A percentile compares a stretch with the other conserved stretches of the same genome.
Conservation (phyloP, 2,113 vertebrate species). For the Macquaria australasica region DNA sequence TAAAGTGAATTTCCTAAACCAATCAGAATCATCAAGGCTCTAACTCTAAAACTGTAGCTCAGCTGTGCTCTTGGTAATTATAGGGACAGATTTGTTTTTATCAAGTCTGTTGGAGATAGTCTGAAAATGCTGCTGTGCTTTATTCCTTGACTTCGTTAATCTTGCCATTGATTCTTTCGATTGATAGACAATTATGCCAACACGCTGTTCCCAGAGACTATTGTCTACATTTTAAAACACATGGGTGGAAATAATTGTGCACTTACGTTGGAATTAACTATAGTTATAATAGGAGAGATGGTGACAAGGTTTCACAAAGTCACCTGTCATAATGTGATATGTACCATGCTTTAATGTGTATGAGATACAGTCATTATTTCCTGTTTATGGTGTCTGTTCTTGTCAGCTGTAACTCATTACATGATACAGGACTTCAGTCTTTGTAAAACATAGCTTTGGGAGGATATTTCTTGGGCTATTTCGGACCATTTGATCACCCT, state of each 20-base stretch:
- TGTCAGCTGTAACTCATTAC: conserved; percentile 2
- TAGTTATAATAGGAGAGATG: neutral
- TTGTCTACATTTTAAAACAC: conserved; percentile 8
- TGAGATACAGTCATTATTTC: conserved; percentile 8
- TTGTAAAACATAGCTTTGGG: neutral
- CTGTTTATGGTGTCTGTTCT: neutral
- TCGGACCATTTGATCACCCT: neutral
- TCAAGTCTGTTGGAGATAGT: neutral
- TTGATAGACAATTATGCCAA: neutral
- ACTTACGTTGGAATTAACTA: neutral
- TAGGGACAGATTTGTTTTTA: neutral
- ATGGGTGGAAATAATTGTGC: neutral
- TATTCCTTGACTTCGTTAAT: neutral
- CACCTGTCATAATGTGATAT: conserved; percentile 1
- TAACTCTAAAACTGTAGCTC: neutral
- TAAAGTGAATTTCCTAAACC: neutral
- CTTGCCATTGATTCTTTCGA: neutral
- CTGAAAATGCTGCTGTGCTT: neutral
- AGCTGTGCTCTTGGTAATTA: neutral
- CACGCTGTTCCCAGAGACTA: neutral
- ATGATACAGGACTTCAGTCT: neutral
- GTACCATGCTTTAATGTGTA: conserved; percentile 1
- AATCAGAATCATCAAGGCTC: neutral
- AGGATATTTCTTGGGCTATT: neutral
- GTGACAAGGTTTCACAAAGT: neutral